Evolutionary conservation across 64 coral and sea anemone genomes (phyloP), one percentile per base, ranked within the genome.

Genomic region (Montipora capricornis): DNA sequence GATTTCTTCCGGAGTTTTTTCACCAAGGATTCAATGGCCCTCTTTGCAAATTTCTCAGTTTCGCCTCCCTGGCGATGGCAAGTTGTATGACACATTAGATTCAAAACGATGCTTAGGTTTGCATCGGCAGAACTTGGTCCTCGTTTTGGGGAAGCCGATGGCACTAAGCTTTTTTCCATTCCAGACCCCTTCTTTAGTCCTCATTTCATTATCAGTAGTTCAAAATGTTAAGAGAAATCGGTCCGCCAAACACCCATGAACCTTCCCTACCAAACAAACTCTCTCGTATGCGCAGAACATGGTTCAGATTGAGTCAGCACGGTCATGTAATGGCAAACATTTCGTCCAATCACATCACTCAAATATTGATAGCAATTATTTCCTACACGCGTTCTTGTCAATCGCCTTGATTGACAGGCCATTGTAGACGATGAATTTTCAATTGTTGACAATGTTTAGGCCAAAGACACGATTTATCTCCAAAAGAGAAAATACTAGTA

Each of bases 11-110:
- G 86, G 26, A 98, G 96, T 71, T 98, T 98, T 78, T 98, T 98
- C 3, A 98, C 96, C 13, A 98, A 69, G 22, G 96, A 98, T 89
- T 98, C 96, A 20, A 98, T 98, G 60, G 96, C 96, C 90, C 96
- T 82, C 81, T 98, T 98, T 49, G 96, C 96, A 83, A 98, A 98
- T 88, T 93, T 98, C 90, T 98, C 96, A 70, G 96, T 95, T 87
- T 98, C 96, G 92, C 96, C 96, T 88, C 96, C 96, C 93, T 98
- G 96, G 29, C 96, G 94, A 87, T 95, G 96, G 80, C 96, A 98
- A 90, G 96, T 98, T 86, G 96, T 98, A 93, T 98, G 96, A 88
- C 96, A 98, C 96, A 98, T 95, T 20, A 98, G 48, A 79, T 94
- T 98, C 53, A 98, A 81, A 24, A 98, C 96, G 79, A 98, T 98